A percentile compares a stretch with the other conserved stretches of the same genome.
Conservation (phyloP, 1,140 invertebrate species). For the Drosophila kanapiae region DNA sequence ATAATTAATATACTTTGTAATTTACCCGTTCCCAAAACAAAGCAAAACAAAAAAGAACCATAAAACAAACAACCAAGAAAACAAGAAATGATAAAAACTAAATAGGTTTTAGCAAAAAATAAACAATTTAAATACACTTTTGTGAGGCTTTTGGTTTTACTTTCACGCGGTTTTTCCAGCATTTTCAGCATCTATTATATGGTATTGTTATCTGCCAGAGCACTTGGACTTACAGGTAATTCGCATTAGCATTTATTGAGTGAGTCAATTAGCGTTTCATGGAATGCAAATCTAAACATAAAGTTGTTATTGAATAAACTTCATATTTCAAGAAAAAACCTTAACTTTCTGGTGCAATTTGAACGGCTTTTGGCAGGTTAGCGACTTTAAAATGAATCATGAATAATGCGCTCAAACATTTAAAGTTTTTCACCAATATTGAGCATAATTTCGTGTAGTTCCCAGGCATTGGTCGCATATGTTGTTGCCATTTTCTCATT, state of each 20-base stretch:
- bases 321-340: neutral
- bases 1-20: slow-evolving; percentile 34
- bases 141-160: neutral
- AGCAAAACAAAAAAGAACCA: slow-evolving; percentile 3
- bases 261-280: slow-evolving; percentile 10
- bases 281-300: neutral
- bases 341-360: neutral
- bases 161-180: neutral
- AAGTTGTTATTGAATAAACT: neutral
- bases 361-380: neutral
- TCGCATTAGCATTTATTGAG: slow-evolving; percentile 11
- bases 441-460: slow-evolving; percentile 22
- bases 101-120: slow-evolving; percentile 64
- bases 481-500: slow-evolving; percentile 41
- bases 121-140: slow-evolving; percentile 46
- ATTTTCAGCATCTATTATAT: neutral
- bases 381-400: neutral
- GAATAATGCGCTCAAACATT: neutral
- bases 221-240: slow-evolving; percentile 13
- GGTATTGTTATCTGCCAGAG: slow-evolving; percentile 1
- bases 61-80: slow-evolving; percentile 28
- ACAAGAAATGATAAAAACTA: slow-evolving; percentile 50
- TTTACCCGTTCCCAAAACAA: slow-evolving; percentile 26
- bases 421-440: slow-evolving; percentile 16
- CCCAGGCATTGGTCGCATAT: slow-evolving; percentile 26